A percentile compares a stretch with the other conserved stretches of the same genome.
Evolutionary conservation across 2,113 vertebrate species (phyloP).

Genomic region (Scomber colias): DNA sequence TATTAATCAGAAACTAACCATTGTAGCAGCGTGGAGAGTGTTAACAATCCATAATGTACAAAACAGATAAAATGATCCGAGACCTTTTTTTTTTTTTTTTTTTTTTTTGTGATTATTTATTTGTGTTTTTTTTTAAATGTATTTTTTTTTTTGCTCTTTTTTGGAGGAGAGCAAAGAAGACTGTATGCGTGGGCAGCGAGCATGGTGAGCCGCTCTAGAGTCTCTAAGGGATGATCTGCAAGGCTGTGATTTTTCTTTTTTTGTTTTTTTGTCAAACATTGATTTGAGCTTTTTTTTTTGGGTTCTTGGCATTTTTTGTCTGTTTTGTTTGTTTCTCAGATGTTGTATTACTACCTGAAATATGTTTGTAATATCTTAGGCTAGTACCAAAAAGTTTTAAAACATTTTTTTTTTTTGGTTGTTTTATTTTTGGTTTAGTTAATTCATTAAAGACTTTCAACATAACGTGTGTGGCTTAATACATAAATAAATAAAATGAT

Average conservation of each 20-base stretch:
- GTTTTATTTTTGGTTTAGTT: conserved; percentile 65
- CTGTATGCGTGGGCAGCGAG: conserved; percentile 38
- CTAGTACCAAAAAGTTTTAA: conserved; percentile 82
- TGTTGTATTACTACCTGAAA: conserved; percentile 79
- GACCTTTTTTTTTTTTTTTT: conserved; percentile 67
- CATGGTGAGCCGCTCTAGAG: conserved; percentile 62
- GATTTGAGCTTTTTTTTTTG: conserved; percentile 75
- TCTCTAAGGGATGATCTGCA: conserved; percentile 82
- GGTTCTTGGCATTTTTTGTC: conserved; percentile 64
- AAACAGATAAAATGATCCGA: conserved; percentile 55
- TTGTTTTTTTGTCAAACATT: conserved; percentile 16
- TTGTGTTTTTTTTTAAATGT: conserved; percentile 73
- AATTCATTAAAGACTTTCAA: conserved; percentile 84
- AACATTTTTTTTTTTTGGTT: conserved; percentile 53
- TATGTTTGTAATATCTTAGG: conserved; percentile 81
- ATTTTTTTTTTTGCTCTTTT: conserved; percentile 68
- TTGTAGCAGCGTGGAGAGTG: conserved; percentile 52
- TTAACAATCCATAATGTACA: conserved; percentile 45
- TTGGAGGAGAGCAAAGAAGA: conserved; percentile 30
- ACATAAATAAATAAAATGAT: background rate
- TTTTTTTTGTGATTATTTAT: conserved; percentile 80
- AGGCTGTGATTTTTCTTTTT: conserved; percentile 61
- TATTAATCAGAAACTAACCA: conserved; percentile 74
- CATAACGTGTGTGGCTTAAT: conserved; percentile 20
- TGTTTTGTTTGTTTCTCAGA: conserved; percentile 68